These are phyloP conservation scores for Procavia capensis DNA, from an alignment of 2,113 vertebrate species.

Conservation along the genomic window DNA sequence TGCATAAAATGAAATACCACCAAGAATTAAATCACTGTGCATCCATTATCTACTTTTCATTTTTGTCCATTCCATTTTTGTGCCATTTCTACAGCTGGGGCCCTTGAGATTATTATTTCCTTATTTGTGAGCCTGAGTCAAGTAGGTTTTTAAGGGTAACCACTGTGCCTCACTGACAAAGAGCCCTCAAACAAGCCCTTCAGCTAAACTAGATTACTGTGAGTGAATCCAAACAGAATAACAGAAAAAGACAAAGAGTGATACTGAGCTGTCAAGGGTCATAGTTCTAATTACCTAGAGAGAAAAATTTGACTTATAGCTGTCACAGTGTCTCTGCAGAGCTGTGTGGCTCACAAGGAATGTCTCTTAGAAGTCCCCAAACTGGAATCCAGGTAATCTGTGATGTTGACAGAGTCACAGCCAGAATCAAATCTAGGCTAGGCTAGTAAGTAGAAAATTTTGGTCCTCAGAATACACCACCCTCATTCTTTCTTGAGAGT, in stretches of 20 bases:
- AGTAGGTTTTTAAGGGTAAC: slow-evolving; percentile 63
- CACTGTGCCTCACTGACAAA: slow-evolving; percentile 65
- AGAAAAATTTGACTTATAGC: background rate
- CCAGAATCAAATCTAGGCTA: background rate
- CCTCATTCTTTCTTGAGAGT: background rate
- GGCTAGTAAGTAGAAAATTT: background rate
- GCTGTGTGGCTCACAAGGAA: background rate
- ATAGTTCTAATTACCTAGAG: background rate
- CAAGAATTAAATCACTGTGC: slow-evolving; percentile 86
- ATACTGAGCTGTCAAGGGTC: background rate
- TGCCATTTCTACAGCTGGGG: slow-evolving; percentile 83
- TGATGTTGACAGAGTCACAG: background rate
- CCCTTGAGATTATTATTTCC: slow-evolving; percentile 79
- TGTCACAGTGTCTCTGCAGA: background rate
- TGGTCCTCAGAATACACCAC: background rate
- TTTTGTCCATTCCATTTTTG: slow-evolving; percentile 84
- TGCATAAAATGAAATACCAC: slow-evolving; percentile 83
- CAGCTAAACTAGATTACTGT: slow-evolving; percentile 79
- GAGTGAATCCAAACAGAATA: slow-evolving; percentile 19
- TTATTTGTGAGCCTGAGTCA: slow-evolving; percentile 78
- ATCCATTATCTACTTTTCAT: slow-evolving; percentile 84
- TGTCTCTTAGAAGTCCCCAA: background rate
- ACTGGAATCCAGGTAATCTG: background rate
- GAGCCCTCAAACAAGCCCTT: slow-evolving; percentile 80
- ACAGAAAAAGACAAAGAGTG: slow-evolving; percentile 10